phyloP scores from a whole-genome alignment of 2,113 vertebrate species.

The Sinocyclocheilus maitianheensis region DNA sequence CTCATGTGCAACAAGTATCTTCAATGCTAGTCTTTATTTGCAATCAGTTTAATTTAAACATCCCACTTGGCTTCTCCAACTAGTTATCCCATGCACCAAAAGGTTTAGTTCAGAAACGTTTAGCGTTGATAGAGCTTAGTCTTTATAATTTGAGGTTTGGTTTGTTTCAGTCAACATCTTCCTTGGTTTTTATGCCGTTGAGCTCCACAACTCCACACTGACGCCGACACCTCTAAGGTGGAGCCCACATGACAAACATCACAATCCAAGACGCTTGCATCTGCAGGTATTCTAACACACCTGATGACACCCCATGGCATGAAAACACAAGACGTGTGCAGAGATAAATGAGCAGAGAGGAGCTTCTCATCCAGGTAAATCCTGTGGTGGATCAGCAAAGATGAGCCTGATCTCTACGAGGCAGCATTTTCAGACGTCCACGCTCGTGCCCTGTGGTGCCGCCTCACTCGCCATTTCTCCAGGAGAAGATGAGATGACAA shows the following conservation, averaged over 20 bases:
- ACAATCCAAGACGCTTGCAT: not conserved
- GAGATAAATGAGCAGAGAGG: slow-evolving; percentile 8
- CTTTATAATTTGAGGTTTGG: slow-evolving; percentile 12
- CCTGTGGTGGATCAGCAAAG: not conserved
- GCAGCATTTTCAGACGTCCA: slow-evolving; percentile 49
- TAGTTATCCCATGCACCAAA: not conserved
- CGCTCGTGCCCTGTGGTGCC: slow-evolving; percentile 48
- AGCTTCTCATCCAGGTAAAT: not conserved
- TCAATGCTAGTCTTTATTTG: not conserved
- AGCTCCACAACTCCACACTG: not conserved
- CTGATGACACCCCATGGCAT: not conserved
- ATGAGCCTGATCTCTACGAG: slow-evolving; percentile 47
- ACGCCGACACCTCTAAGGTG: not conserved
- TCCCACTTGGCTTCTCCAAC: not conserved
- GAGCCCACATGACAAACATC: not conserved
- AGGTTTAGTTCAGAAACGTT: not conserved
- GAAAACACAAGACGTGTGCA: not conserved
- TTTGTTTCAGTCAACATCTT: slow-evolving; percentile 22
- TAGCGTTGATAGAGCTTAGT: not conserved
- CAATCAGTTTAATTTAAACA: slow-evolving; percentile 5
- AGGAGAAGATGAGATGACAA: slow-evolving; percentile 51
- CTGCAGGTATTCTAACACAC: slow-evolving; percentile 17
- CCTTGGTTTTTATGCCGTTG: not conserved
- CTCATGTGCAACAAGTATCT: slow-evolving; percentile 5
- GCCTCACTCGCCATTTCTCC: slow-evolving; percentile 62